A percentile compares a stretch with the other conserved stretches of the same genome.
phyloP scores from a whole-genome alignment of 1,140 invertebrate species.

The Cecropterus lyciades region DNA sequence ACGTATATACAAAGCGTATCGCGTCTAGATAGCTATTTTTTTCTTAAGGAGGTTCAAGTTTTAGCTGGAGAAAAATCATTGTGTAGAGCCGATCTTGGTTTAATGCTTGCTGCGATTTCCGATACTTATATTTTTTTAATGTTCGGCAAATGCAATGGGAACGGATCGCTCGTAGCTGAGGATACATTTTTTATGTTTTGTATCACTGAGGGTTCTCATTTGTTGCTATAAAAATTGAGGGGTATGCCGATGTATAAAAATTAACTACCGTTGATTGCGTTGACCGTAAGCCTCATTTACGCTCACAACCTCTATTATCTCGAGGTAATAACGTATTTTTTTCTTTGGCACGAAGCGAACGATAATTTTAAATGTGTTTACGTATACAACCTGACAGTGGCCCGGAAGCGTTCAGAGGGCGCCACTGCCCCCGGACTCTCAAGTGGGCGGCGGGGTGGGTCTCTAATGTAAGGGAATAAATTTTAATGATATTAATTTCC shows the following conservation, averaged over 20 bases:
- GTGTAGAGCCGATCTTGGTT: constrained; percentile 2
- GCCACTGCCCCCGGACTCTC: constrained; percentile 43
- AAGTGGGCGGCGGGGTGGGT: constrained; percentile 20
- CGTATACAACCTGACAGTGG: constrained; percentile 42
- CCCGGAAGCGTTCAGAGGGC: constrained; percentile 45
- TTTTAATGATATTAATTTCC: constrained; percentile 66
- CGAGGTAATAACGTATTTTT: constrained; percentile 39
- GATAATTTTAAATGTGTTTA: constrained; percentile 70
- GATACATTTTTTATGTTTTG: constrained; percentile 9
- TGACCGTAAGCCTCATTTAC: constrained; percentile 24
- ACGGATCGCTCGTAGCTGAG: not conserved
- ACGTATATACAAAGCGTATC: constrained; percentile 24
- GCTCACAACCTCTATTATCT: constrained; percentile 37
- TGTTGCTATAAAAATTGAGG: constrained; percentile 7
- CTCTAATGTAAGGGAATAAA: constrained; percentile 59
- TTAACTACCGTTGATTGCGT: constrained; percentile 27
- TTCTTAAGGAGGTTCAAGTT: constrained; percentile 10
- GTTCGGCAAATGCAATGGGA: constrained; percentile 4
- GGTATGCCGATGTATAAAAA: constrained; percentile 16
- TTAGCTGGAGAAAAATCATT: constrained; percentile 14
- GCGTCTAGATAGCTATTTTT: constrained; percentile 24
- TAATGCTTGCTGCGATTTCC: constrained; percentile 18
- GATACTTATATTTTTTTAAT: constrained; percentile 13
- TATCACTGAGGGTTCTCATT: not conserved
- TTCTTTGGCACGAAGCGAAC: constrained; percentile 41